These are phyloP conservation scores for Chelmon rostratus DNA, from an alignment of 2,797 vertebrate genomes.

Conservation along the genomic window DNA sequence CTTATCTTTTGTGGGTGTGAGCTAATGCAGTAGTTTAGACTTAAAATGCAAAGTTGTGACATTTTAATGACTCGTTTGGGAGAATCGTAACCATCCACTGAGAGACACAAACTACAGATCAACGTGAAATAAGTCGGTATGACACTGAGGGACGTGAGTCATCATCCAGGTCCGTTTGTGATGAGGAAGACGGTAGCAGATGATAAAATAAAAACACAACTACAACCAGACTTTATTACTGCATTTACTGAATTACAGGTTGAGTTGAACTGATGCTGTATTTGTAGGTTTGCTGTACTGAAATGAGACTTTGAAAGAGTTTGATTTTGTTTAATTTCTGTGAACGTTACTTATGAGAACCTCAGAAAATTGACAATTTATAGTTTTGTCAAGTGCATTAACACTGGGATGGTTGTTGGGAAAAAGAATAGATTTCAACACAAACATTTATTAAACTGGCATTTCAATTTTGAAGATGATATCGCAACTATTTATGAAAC, in stretches of 20 bases:
- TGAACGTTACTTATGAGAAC: conserved; percentile 13
- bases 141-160: conserved; percentile 43
- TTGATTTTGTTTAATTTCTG: conserved; percentile 41
- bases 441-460: conserved; percentile 24
- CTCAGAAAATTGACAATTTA: conserved; percentile 22
- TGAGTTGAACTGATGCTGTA: conserved; percentile 29
- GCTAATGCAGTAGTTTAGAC: conserved; percentile 60
- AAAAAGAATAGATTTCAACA: conserved; percentile 10
- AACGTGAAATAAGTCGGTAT: conserved; percentile 34
- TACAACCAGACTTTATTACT: conserved; percentile 54
- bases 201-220: conserved; percentile 32
- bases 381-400: conserved; percentile 50
- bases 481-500: conserved; percentile 16
- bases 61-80: conserved; percentile 53
- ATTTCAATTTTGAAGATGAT: conserved; percentile 42
- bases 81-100: conserved; percentile 37
- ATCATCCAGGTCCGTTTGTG: conserved; percentile 31
- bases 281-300: conserved; percentile 29
- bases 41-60: conserved; percentile 56
- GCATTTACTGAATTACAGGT: conserved; percentile 32
- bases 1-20: conserved; percentile 49
- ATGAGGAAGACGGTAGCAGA: conserved; percentile 35
- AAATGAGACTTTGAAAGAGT: conserved; percentile 38
- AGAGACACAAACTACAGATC: conserved; percentile 47
- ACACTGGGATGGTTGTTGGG: conserved; percentile 22